These are phyloP conservation scores for Apodemia zela DNA, from an alignment of 2,888 invertebrate species.

Conservation along the genomic window DNA sequence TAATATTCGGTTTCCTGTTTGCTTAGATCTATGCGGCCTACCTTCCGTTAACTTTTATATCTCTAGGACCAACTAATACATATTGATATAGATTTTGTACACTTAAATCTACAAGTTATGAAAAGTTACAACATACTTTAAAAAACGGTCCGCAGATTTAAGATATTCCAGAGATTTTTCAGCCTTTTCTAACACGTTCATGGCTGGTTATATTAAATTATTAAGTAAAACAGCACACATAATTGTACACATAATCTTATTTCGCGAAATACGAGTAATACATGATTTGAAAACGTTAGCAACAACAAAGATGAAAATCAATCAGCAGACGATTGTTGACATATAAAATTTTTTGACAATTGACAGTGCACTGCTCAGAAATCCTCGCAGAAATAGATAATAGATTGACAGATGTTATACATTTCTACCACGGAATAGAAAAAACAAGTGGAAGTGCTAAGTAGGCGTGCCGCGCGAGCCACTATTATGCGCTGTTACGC, in stretches of 20 bases:
- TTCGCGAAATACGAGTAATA: neutral
- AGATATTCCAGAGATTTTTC: conserved; percentile 71
- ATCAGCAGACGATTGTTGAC: neutral
- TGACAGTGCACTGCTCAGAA: neutral
- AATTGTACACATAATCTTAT: neutral
- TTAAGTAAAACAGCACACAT: neutral
- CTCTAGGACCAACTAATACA: neutral
- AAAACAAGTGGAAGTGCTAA: too few species aligned
- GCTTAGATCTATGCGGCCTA: too few species aligned
- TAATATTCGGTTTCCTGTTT: too few species aligned
- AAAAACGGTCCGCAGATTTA: conserved; percentile 58
- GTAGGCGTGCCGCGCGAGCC: too few species aligned
- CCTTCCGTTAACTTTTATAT: neutral
- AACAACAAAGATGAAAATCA: conserved; percentile 19
- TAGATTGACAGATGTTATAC: neutral
- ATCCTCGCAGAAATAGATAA: too few species aligned
- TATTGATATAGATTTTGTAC: neutral
- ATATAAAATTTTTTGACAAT: neutral
- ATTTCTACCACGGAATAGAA: too few species aligned
- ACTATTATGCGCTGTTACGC: too few species aligned
- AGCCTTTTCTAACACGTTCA: conserved; percentile 74
- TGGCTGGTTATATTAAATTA: conserved; percentile 37
- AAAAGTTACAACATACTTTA: conserved; percentile 52
- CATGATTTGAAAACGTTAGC: neutral
- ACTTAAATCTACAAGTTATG: neutral